These are phyloP conservation scores for Idris sp. DNA, from an alignment of 1,140 invertebrate species.

Conservation along the genomic window DNA sequence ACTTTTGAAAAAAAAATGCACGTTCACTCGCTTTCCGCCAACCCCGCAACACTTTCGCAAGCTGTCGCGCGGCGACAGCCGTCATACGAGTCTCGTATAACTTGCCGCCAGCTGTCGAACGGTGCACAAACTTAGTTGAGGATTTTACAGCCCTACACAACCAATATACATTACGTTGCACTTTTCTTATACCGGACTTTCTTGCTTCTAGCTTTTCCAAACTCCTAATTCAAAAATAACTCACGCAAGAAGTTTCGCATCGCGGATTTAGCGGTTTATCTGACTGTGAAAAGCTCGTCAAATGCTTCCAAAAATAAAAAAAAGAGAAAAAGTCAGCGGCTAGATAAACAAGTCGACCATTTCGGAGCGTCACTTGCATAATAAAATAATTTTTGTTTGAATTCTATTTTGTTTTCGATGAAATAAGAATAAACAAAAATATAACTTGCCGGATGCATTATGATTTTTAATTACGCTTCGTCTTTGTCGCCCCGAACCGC, in stretches of 20 bases:
- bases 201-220: constrained; percentile 30
- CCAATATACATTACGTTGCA: constrained; percentile 20
- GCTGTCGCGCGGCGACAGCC: constrained; percentile 59
- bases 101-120: constrained; percentile 61
- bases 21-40: constrained; percentile 15
- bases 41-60: constrained; percentile 30
- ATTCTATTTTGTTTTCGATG: no score
- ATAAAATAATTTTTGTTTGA: no score
- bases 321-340: no score
- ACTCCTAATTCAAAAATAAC: constrained; percentile 28
- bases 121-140: constrained; percentile 40
- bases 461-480: constrained; percentile 46
- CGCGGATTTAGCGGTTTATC: no score
- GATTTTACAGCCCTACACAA: constrained; percentile 45
- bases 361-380: no score
- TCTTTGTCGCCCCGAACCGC: constrained; percentile 6
- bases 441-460: constrained; percentile 15
- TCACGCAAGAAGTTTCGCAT: no score
- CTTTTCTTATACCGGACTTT: constrained; percentile 26
- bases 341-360: no score
- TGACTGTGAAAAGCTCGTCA: no score
- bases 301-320: no score
- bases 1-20: constrained; percentile 44
- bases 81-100: constrained; percentile 61
- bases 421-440: not conserved